phyloP scores from a whole-genome alignment of 2,113 vertebrate species.

The Malurus melanocephalus region DNA sequence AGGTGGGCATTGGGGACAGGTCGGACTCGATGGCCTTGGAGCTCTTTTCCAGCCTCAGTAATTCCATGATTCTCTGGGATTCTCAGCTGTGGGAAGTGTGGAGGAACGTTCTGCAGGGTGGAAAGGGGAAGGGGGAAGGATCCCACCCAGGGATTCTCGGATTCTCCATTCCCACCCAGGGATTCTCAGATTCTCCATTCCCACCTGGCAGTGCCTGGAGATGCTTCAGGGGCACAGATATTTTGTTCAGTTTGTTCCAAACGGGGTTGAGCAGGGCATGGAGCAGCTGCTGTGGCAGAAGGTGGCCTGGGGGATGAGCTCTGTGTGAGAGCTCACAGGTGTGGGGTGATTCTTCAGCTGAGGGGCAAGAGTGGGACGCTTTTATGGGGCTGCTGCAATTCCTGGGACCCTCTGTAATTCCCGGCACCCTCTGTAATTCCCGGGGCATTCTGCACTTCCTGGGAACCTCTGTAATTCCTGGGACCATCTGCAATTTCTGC shows the following conservation, averaged over 20 bases:
- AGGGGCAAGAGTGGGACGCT: fast-evolving
- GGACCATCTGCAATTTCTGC: too few relatives aligned
- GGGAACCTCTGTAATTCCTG: too few relatives aligned
- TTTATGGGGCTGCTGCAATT: neutral
- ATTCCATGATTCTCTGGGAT: neutral
- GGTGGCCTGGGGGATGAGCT: neutral
- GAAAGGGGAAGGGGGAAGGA: neutral
- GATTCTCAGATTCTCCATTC: neutral
- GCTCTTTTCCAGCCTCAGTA: neutral
- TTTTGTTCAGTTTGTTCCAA: neutral
- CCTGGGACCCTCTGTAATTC: too few relatives aligned
- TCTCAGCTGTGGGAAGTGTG: neutral
- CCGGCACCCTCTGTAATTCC: too few relatives aligned
- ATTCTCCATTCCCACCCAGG: neutral
- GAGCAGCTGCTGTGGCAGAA: fast-evolving
- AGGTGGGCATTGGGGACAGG: fast-evolving
- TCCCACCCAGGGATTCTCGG: neutral
- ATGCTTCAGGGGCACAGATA: neutral
- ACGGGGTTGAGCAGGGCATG: neutral
- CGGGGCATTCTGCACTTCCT: too few relatives aligned
- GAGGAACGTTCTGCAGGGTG: neutral
- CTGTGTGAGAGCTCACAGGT: neutral
- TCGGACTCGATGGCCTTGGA: fast-evolving
- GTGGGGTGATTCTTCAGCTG: neutral
- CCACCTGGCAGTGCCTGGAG: fast-evolving